Evolutionary conservation across 1,140 invertebrate genomes (phyloP), one percentile per base, ranked within the genome.

Genomic region (Aculops lycopersici): DNA sequence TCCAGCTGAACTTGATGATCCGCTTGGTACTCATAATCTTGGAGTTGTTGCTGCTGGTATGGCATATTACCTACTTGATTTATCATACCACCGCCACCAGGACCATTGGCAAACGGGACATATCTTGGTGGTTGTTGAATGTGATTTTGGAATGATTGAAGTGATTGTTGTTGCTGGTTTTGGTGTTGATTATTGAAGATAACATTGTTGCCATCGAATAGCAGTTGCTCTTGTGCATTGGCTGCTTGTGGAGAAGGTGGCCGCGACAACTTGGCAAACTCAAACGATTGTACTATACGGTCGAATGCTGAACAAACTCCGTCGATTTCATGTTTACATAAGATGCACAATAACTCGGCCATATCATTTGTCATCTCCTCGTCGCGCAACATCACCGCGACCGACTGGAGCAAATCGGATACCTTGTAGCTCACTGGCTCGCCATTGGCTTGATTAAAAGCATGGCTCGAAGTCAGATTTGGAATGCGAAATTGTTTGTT

Each of bases 261-360:
- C 8, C n/a, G 8, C 8, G 24, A 31, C n/a, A 8, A n/a, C 24
- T 31, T 31, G 24, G 24, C 8, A n/a, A 31, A 31, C 8, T 31
- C 24, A 31, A 31, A 31, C n/a, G 24, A n/a, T 31, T 31, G 24
- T 8, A 41, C n/a, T 13, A 46, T 45, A 21, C 35, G 43, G 37
- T 46, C 45, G 38, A 44, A 46, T 3, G 45, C 45, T 18, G 16
- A 43, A 21, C 45, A 46, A 24, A 92, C 60, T 17, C 73, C 79
- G 62, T 92, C 79, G 52, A 86, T 66, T 53, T 83, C 76, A 55
- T 78, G 71, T 45, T 52, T 52, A 39, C 54, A 70, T 38, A 74
- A 55, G 39, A 74, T 55, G 43, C 69, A 64, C 21, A 67, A 62
- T 41, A 75, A 56, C 56, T 74, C 71, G 17, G 66, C 65, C 15